These are phyloP conservation scores for Sitobion miscanthi DNA, from an alignment of 1,140 invertebrate species.

Conservation along the genomic window DNA sequence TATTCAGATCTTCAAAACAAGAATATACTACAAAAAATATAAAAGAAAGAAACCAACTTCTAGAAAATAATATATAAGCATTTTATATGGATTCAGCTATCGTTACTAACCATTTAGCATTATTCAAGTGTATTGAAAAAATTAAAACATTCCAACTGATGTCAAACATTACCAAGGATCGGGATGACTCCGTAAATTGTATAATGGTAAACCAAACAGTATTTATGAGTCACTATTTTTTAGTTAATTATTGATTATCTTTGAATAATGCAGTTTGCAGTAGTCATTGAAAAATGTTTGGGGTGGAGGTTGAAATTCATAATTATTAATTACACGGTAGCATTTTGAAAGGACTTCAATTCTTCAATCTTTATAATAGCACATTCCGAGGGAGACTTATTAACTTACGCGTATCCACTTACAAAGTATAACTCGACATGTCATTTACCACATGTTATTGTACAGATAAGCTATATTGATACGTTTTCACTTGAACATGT, in stretches of 20 bases:
- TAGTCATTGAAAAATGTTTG: background rate
- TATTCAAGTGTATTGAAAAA: background rate
- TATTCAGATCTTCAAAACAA: background rate
- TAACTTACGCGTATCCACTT: too few species aligned
- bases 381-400: background rate
- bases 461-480: too few species aligned
- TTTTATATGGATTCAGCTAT: background rate
- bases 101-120: background rate
- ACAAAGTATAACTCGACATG: background rate
- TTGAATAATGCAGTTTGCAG: background rate
- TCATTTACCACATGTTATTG: background rate
- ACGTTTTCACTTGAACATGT: too few species aligned
- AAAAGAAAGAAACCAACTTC: background rate
- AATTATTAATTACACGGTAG: background rate
- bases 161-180: background rate
- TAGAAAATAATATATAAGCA: background rate
- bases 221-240: background rate
- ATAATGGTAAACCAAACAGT: background rate
- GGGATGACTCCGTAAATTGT: background rate
- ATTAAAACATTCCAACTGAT: background rate
- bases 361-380: background rate
- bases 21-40: background rate
- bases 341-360: background rate
- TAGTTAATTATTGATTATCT: background rate
- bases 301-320: background rate